Conservation (phyloP, 2,888 invertebrate species). For the Trachelus iudaicus region DNA sequence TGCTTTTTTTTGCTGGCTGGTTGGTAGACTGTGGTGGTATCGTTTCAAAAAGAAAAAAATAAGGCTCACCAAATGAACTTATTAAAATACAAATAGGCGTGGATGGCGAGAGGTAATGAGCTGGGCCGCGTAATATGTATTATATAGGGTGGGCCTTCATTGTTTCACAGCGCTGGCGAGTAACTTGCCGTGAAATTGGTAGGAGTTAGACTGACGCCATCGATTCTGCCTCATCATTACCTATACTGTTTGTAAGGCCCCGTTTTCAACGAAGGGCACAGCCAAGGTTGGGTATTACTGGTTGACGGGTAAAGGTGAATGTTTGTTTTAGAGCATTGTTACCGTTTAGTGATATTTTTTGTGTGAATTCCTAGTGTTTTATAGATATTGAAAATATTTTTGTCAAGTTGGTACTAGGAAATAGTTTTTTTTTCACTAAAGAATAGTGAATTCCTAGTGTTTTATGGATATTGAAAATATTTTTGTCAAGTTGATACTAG, state of each 20-base stretch:
- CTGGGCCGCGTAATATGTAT: constrained; percentile 48
- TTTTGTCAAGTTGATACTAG: neutral
- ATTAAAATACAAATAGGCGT: constrained; percentile 43
- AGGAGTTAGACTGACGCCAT: constrained; percentile 57
- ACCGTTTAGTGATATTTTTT: neutral
- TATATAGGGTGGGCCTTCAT: constrained; percentile 50
- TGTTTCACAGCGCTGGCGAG: constrained; percentile 58
- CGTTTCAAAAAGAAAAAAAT: neutral
- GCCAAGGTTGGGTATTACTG: neutral
- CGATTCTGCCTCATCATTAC: constrained; percentile 54
- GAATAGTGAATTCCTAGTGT: too few relatives aligned
- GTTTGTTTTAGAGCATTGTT: constrained; percentile 22
- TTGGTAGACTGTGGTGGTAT: neutral
- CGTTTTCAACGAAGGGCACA: neutral
- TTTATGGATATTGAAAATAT: neutral
- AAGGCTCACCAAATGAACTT: constrained; percentile 30
- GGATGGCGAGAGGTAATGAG: constrained; percentile 36
- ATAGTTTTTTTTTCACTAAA: neutral
- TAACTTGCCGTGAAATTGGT: constrained; percentile 64
- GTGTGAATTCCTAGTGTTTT: neutral
- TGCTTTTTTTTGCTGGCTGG: neutral
- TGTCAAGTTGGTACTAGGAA: neutral
- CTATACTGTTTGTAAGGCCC: neutral
- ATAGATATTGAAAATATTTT: neutral
- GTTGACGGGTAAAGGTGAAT: neutral